Evolutionary conservation across 2,888 invertebrate genomes (phyloP).

Genomic region (Hydrotaea diabolus): DNA sequence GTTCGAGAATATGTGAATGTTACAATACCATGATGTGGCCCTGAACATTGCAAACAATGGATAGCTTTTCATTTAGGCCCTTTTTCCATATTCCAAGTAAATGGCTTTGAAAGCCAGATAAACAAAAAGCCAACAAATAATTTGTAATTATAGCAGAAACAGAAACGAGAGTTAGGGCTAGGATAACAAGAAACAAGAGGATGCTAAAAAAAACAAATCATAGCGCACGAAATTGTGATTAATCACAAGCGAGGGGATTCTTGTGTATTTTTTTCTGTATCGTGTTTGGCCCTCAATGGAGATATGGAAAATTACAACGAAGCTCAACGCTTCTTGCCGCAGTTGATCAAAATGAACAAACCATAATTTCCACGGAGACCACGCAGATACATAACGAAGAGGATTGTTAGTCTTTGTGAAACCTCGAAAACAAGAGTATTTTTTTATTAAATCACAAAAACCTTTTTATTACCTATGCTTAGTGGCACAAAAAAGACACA

Average conservation of each 20-base stretch:
- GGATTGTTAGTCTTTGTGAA: neutral
- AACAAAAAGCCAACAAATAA: constrained; percentile 17
- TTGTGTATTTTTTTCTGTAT: neutral
- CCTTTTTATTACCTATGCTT: neutral
- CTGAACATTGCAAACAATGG: constrained; percentile 24
- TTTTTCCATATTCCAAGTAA: constrained; percentile 12
- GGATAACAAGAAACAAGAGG: neutral
- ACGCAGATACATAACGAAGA: neutral
- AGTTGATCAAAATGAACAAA: neutral
- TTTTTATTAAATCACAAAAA: neutral
- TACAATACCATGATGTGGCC: neutral
- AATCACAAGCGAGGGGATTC: constrained; percentile 17
- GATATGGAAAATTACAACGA: neutral
- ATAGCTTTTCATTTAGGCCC: constrained; percentile 2
- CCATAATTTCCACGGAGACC: constrained; percentile 1
- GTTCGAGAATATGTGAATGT: neutral
- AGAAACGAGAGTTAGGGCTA: no score
- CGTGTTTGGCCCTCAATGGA: neutral
- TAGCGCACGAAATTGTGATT: constrained; percentile 25
- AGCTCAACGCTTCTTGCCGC: neutral
- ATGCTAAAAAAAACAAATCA: neutral
- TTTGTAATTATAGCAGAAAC: neutral
- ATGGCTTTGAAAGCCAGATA: neutral
- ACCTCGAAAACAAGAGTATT: neutral
- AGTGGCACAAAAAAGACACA: no score